Conservation (phyloP, 2,888 invertebrate genomes). For the Pelosia muscerda region DNA sequence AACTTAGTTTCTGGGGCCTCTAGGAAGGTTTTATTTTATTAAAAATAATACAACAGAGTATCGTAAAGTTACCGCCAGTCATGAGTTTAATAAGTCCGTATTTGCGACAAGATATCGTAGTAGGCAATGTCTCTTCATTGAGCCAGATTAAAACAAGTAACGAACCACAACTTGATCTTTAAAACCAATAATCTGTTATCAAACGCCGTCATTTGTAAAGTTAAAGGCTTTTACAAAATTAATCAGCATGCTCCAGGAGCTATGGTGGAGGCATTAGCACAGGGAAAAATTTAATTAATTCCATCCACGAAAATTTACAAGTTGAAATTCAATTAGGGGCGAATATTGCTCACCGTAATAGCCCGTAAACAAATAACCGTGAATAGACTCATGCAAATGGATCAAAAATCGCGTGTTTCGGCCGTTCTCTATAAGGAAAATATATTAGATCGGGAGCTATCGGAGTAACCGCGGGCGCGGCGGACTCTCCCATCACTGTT, state of each 20-base stretch:
- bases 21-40: not conserved
- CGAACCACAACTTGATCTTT: conserved; percentile 39
- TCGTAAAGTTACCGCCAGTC: not conserved
- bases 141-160: conserved; percentile 27
- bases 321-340: conserved; percentile 80
- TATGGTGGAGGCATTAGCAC: conserved; percentile 59
- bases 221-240: conserved; percentile 74
- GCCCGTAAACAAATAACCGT: conserved; percentile 79
- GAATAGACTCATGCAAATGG: conserved; percentile 79
- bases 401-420: conserved; percentile 85
- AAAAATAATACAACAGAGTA: not conserved
- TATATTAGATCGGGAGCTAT: conserved; percentile 79
- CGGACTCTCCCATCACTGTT: conserved; percentile 80
- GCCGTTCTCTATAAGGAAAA: conserved; percentile 81
- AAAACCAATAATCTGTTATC: conserved; percentile 59
- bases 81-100: not conserved
- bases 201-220: conserved; percentile 66
- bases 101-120: conserved; percentile 3
- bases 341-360: conserved; percentile 76
- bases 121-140: conserved; percentile 16
- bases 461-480: conserved; percentile 73
- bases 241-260: conserved; percentile 66
- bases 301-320: conserved; percentile 78
- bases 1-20: not conserved
- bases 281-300: conserved; percentile 78